These are phyloP conservation scores for Myiozetetes cayanensis DNA, from an alignment of 2,113 vertebrate species.

Conservation along the genomic window DNA sequence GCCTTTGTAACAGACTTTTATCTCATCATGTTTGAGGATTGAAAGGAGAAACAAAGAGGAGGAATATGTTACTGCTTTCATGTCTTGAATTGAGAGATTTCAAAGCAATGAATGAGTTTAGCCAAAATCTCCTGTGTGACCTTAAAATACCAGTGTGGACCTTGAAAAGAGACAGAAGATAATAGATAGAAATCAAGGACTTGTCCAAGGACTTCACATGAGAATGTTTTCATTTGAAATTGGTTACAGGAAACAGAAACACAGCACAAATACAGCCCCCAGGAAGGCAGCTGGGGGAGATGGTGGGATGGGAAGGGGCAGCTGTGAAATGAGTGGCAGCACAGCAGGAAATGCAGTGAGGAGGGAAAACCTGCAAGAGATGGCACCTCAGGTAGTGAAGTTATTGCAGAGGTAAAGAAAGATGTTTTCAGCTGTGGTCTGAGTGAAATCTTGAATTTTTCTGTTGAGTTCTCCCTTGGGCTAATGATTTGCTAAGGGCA, in stretches of 20 bases:
- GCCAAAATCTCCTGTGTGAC: background rate
- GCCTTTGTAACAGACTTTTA: background rate
- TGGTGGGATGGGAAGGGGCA: background rate
- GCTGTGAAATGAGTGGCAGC: background rate
- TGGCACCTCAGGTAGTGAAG: background rate
- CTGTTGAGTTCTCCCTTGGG: conserved; percentile 20
- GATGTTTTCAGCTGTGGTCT: conserved; percentile 9
- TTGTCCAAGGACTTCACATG: background rate
- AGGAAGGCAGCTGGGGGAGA: background rate
- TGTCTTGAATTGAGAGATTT: background rate
- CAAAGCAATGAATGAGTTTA: background rate
- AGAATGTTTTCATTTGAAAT: background rate
- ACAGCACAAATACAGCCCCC: background rate
- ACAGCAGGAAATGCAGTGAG: background rate
- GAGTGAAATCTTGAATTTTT: conserved; percentile 39
- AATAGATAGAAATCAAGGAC: conserved; percentile 21
- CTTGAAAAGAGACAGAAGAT: background rate
- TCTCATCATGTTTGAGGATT: background rate
- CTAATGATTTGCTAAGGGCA: conserved; percentile 51
- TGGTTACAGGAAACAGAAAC: background rate
- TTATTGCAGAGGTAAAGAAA: background rate
- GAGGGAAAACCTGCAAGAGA: background rate
- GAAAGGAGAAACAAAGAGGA: conserved; percentile 8
- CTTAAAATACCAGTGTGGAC: background rate
- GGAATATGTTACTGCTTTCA: conserved; percentile 1